Percentiles rank a stretch among this genome's conserved stretches.
These are phyloP conservation scores for Lophotriccus pileatus DNA, from an alignment of 2,797 vertebrate genomes.

Conservation along the genomic window DNA sequence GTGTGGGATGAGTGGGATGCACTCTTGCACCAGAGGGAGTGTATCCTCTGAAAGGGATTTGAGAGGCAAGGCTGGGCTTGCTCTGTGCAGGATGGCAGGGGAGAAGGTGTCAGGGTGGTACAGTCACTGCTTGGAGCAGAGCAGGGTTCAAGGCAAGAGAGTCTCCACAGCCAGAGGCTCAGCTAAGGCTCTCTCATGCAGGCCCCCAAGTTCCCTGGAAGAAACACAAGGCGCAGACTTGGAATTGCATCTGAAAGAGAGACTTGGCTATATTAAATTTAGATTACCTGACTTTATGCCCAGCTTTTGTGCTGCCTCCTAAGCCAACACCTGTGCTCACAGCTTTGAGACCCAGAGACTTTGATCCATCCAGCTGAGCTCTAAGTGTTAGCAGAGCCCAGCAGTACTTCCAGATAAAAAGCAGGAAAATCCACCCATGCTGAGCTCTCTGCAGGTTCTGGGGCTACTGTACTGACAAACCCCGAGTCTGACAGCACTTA, in stretches of 20 bases:
- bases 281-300: background rate
- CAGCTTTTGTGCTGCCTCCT: background rate
- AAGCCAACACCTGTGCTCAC: background rate
- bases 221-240: background rate
- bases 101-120: background rate
- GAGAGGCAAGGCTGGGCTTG: background rate
- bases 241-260: background rate
- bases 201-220: background rate
- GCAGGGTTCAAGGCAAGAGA: background rate
- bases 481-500: background rate
- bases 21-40: background rate
- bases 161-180: background rate
- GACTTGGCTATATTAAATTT: background rate
- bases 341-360: background rate
- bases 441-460: background rate
- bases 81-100: fast-evolving
- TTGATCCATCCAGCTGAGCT: background rate
- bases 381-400: background rate
- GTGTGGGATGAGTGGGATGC: background rate
- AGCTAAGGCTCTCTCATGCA: background rate
- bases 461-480: background rate
- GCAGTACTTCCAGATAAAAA: background rate
- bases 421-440: background rate
- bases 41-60: background rate
- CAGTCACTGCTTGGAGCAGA: background rate